These are phyloP conservation scores for Ctena decussata DNA, from an alignment of 2,888 invertebrate species.

Conservation along the genomic window DNA sequence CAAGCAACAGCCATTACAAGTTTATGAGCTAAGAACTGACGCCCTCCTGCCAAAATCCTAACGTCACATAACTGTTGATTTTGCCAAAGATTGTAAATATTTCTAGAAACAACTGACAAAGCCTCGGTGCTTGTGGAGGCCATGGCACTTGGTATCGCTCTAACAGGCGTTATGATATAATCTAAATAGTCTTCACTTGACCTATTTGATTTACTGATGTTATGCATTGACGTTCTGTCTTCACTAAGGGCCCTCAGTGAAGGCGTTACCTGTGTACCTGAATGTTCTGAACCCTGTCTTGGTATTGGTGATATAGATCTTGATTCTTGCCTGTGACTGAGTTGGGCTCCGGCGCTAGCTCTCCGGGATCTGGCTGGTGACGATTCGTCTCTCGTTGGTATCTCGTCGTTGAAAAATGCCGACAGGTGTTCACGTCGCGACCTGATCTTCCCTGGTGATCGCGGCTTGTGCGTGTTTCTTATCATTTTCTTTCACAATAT, in stretches of 20 bases:
- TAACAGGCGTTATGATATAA: conserved; percentile 22
- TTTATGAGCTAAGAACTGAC: conserved; percentile 73
- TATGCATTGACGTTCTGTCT: not conserved
- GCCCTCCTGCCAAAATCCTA: conserved; percentile 53
- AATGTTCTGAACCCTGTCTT: not conserved
- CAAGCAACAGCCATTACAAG: conserved; percentile 79
- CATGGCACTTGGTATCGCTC: conserved; percentile 4
- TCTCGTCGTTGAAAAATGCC: conserved; percentile 39
- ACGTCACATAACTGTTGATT: conserved; percentile 73
- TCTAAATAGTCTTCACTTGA: conserved; percentile 11
- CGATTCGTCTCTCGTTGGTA: conserved; percentile 61
- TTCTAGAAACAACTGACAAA: conserved; percentile 24
- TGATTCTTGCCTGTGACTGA: too few relatives aligned
- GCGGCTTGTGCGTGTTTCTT: not conserved
- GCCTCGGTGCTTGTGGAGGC: not conserved
- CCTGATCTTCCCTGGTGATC: conserved; percentile 66
- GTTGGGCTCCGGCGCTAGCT: not conserved
- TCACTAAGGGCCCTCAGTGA: not conserved
- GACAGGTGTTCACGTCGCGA: conserved; percentile 52
- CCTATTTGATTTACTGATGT: not conserved
- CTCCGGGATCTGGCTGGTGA: not conserved
- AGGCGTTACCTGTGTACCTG: not conserved
- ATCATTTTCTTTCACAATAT: not conserved
- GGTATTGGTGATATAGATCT: not conserved
- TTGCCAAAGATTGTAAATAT: conserved; percentile 72